Conservation (phyloP, 2,888 invertebrate species). For the Rhingia campestris region DNA sequence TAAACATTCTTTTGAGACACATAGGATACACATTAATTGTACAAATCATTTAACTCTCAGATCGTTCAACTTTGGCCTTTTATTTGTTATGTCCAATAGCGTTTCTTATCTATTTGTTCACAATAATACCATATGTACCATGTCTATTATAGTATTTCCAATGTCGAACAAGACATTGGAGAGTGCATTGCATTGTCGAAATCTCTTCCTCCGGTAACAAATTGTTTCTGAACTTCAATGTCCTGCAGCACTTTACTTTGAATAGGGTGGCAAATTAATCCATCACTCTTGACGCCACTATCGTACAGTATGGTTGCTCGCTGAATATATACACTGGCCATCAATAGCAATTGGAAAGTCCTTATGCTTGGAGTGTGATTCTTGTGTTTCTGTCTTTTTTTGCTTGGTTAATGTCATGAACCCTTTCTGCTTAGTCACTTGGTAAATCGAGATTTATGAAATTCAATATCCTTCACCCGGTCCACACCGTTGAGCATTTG, state of each 20-base stretch:
- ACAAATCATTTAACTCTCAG: too few species aligned
- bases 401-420: neutral
- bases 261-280: conserved; percentile 9
- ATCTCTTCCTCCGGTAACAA: neutral
- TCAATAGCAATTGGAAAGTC: neutral
- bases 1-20: too few species aligned
- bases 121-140: neutral
- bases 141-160: conserved; percentile 2
- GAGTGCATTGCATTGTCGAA: conserved; percentile 7
- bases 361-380: neutral
- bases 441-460: neutral
- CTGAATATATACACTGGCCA: neutral
- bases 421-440: neutral
- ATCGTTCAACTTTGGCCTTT: neutral
- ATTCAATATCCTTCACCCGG: neutral
- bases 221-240: neutral
- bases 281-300: conserved; percentile 5
- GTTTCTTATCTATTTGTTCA: conserved; percentile 1
- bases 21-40: too few species aligned
- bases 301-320: neutral
- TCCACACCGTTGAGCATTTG: conserved; percentile 18
- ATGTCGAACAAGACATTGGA: conserved; percentile 7
- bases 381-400: neutral
- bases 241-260: conserved; percentile 1
- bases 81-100: neutral